Percentiles rank a stretch among this genome's conserved stretches.
These are phyloP conservation scores for Steinernema hermaphroditum DNA, from an alignment of 2,888 invertebrate genomes.

Conservation along the genomic window DNA sequence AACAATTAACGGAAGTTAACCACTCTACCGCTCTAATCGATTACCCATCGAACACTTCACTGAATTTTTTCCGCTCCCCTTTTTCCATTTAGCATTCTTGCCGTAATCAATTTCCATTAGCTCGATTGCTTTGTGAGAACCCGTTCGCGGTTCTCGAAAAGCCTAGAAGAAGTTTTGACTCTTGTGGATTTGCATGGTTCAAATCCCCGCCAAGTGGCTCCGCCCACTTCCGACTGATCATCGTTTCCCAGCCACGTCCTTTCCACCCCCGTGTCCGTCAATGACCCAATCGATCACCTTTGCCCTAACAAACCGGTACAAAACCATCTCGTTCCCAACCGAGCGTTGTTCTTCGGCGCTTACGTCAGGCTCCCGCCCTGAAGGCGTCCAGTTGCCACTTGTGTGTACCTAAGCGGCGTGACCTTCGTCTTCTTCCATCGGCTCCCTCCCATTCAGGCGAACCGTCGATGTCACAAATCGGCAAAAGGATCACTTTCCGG, in stretches of 20 bases:
- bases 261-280: neutral
- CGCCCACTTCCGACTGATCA: neutral
- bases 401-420: neutral
- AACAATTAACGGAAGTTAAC: no score
- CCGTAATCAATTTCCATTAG: no score
- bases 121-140: no score
- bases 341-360: neutral
- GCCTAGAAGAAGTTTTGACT: no score
- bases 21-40: no score
- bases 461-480: neutral
- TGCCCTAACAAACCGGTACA: slow-evolving; percentile 22
- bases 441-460: neutral
- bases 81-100: no score
- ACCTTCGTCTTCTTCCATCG: neutral
- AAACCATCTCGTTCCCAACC: neutral
- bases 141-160: no score
- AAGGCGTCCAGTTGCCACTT: no score
- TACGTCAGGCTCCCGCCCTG: neutral
- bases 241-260: neutral
- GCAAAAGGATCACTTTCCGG: no score
- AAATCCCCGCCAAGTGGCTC: neutral
- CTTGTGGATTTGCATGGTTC: no score
- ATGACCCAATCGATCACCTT: slow-evolving; percentile 29
- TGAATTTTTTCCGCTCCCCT: no score
- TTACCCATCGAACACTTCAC: no score